Evolutionary conservation across 2,113 vertebrate genomes (phyloP).

Genomic region (Pedetes capensis): DNA sequence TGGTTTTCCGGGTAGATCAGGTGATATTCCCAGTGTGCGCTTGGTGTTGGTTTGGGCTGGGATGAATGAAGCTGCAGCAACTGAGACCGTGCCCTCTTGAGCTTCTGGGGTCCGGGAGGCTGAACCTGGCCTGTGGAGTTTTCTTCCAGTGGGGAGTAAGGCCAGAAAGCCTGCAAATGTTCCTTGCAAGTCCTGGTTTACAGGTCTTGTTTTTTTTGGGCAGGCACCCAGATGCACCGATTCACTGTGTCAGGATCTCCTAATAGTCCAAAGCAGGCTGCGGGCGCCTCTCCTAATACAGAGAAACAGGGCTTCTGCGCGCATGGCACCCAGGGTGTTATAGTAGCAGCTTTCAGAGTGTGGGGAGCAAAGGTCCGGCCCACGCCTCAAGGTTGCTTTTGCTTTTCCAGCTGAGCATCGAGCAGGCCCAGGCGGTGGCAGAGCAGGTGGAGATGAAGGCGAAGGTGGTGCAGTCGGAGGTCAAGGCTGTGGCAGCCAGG

Average conservation of each 20-base stretch:
- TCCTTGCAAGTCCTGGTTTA: no score
- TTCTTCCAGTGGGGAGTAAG: not conserved
- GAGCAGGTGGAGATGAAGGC: constrained; percentile 99
- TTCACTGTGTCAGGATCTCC: not conserved
- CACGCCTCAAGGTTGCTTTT: not conserved
- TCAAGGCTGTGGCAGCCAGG: constrained; percentile 94
- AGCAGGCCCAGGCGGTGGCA: constrained; percentile 97
- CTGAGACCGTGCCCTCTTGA: no score
- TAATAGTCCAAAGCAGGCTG: not conserved
- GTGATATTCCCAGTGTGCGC: not conserved
- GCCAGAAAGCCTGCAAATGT: not conserved
- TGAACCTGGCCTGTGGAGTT: accelerated
- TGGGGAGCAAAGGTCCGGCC: not conserved
- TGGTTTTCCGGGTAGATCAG: not conserved
- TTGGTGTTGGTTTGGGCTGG: not conserved
- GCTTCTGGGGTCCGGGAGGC: accelerated
- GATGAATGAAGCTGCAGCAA: no score
- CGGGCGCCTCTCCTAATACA: not conserved
- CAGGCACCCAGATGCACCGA: not conserved
- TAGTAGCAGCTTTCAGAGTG: not conserved
- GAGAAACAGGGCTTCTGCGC: no score
- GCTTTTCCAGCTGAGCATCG: constrained; percentile 92
- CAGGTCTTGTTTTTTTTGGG: no score
- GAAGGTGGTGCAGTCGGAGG: constrained; percentile 96
- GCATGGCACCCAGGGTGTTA: no score